Evolutionary conservation across 2,113 vertebrate genomes (phyloP), one percentile per base, ranked within the genome.

Genomic region (Hippocampus zosterae): DNA sequence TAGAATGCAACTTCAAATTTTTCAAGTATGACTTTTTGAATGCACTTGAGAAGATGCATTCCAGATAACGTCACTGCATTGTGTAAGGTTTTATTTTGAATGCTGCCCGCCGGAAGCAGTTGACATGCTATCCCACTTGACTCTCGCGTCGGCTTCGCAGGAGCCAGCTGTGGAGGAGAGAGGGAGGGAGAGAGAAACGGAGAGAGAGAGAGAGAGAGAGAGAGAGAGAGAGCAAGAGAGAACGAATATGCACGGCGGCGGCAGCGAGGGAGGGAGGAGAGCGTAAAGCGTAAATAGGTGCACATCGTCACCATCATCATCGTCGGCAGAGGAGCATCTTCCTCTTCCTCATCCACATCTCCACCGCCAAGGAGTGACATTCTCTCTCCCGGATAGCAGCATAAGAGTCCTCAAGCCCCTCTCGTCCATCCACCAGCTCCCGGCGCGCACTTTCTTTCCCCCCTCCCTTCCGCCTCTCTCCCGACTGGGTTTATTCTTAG

Each of bases 401-500:
- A 40, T 41, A 27, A 25, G 63, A 50, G 48, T 85, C 75, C 82
- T 77, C 75, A 78, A 80, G 86, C 27, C 61, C 40, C 40, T n/a
- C 62, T 6, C 62, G 42, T 42, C 37, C 61, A 63, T 85, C 85
- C 84, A 85, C 72, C 74, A 62, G 64, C 82, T 84, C 81, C 75
- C 73, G 68, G 71, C 72, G 70, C 84, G 80, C 81, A 88, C 83
- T 85, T 88, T 80, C 65, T 72, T 18, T 33, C 57, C 1, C 25
- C 25, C 27, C 57, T 27, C 56, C 57, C 16, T 27, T 33, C 8
- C 15, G 29, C 57, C 25, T 29, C 15, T 23, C 41, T 23, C 75
- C 25, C 83, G 83, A 87, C 81, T 87, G 82, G 71, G 82, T 78
- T 82, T 88, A 82, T 86, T 84, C 84, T 90, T 82, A 83, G 82